Conservation (phyloP, 1,140 invertebrate species). For the Palaemon carinicauda region DNA sequence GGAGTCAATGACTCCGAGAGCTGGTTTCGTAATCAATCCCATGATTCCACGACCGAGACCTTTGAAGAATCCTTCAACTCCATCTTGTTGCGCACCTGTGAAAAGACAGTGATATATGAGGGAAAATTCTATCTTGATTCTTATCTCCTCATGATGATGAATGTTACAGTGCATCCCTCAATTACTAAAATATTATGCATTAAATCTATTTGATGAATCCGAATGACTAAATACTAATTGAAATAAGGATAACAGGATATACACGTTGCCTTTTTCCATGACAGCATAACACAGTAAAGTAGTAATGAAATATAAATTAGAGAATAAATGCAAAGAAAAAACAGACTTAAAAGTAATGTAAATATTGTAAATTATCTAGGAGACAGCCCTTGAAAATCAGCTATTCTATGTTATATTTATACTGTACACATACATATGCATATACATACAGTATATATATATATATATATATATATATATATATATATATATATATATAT, state of each 20-base stretch:
- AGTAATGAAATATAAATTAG: not conserved
- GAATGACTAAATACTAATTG: too few relatives aligned
- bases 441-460: not conserved
- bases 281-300: too few relatives aligned
- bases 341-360: not conserved
- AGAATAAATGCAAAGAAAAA: not conserved
- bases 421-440: not conserved
- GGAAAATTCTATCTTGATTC: not conserved
- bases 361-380: constrained; percentile 15
- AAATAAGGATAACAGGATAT: too few relatives aligned
- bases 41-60: constrained; percentile 73
- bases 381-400: not conserved
- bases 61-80: constrained; percentile 75
- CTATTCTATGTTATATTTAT: not conserved
- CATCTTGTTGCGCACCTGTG: constrained; percentile 73
- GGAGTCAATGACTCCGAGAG: constrained; percentile 71
- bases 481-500: constrained; percentile 10
- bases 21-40: constrained; percentile 71
- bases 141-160: too few relatives aligned
- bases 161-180: too few relatives aligned
- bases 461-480: constrained; percentile 16
- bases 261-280: too few relatives aligned
- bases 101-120: not conserved
- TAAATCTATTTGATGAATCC: too few relatives aligned
- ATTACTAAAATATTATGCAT: too few relatives aligned